Conservation (phyloP, 2,888 invertebrate species). For the Lepas anatifera region DNA sequence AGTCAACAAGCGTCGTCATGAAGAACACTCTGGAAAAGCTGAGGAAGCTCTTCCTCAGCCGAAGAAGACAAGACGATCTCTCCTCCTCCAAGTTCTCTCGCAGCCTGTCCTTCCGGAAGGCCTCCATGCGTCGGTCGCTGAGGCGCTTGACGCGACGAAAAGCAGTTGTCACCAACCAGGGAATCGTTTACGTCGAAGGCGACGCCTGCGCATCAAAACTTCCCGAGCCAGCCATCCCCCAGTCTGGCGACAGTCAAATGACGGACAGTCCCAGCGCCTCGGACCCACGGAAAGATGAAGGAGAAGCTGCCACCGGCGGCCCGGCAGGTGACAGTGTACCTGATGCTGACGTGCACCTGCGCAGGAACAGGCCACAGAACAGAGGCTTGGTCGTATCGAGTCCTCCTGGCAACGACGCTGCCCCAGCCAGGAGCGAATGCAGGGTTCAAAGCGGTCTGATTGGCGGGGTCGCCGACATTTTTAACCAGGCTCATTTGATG, state of each 20-base stretch:
- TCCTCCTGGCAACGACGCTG: too few species aligned
- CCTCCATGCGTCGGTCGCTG: conserved; percentile 21
- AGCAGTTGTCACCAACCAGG: conserved; percentile 1
- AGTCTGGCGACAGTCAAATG: not conserved
- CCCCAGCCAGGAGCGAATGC: too few species aligned
- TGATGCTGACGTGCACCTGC: too few species aligned
- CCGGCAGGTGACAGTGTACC: too few species aligned
- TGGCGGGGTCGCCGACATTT: too few species aligned
- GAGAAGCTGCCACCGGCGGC: too few species aligned
- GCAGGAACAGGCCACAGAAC: too few species aligned
- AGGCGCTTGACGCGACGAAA: conserved; percentile 8
- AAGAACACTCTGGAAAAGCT: not conserved
- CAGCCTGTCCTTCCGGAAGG: conserved; percentile 23
- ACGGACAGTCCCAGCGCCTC: not conserved
- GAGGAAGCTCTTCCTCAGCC: not conserved
- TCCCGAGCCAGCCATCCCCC: not conserved
- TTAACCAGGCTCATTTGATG: too few species aligned
- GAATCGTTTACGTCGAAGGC: conserved; percentile 4
- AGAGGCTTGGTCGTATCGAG: too few species aligned
- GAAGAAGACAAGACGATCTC: not conserved
- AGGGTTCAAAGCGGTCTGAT: too few species aligned
- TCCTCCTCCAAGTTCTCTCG: conserved; percentile 17
- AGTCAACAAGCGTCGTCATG: not conserved
- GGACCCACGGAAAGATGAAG: too few species aligned
- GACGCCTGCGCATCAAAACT: not conserved